These are phyloP conservation scores for Mesochorus sp. DNA, from an alignment of 2,888 invertebrate species.

Conservation along the genomic window DNA sequence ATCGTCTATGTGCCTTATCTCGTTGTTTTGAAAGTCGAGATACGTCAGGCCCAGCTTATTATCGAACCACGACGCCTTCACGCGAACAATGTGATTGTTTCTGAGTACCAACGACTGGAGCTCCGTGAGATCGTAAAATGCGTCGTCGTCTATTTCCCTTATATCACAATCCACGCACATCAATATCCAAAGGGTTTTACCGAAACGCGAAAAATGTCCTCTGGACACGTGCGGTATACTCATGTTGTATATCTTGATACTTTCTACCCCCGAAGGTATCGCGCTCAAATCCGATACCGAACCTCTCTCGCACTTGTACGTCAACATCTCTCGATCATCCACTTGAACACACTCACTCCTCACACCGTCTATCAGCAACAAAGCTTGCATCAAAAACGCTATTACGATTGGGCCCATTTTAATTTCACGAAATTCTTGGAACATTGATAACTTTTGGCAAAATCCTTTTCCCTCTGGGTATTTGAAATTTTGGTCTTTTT, in stretches of 20 bases:
- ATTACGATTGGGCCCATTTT: slow-evolving; percentile 64
- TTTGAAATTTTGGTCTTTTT: not conserved
- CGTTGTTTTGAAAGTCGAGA: slow-evolving; percentile 77
- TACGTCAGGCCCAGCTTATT: slow-evolving; percentile 73
- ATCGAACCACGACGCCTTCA: slow-evolving; percentile 74
- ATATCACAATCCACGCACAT: slow-evolving; percentile 75
- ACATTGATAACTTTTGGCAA: not conserved
- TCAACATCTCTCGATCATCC: slow-evolving; percentile 72
- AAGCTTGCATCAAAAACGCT: slow-evolving; percentile 56
- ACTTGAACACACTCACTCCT: slow-evolving; percentile 69
- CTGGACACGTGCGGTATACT: slow-evolving; percentile 68
- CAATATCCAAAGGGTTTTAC: slow-evolving; percentile 72
- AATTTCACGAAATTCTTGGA: slow-evolving; percentile 21
- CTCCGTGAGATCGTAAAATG: slow-evolving; percentile 70
- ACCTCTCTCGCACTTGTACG: slow-evolving; percentile 74
- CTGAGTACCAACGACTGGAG: slow-evolving; percentile 77
- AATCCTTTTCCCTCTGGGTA: too few relatives aligned
- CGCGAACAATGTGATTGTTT: slow-evolving; percentile 71
- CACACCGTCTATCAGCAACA: slow-evolving; percentile 60
- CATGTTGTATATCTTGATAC: slow-evolving; percentile 74
- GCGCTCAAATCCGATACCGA: slow-evolving; percentile 68
- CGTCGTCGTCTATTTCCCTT: slow-evolving; percentile 72
- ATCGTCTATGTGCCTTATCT: slow-evolving; percentile 73
- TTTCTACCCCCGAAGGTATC: slow-evolving; percentile 70
- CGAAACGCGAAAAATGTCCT: slow-evolving; percentile 73